A percentile compares a stretch with the other conserved stretches of the same genome.
These are phyloP conservation scores for Machimus rusticus DNA, from an alignment of 2,888 invertebrate species.

Conservation along the genomic window DNA sequence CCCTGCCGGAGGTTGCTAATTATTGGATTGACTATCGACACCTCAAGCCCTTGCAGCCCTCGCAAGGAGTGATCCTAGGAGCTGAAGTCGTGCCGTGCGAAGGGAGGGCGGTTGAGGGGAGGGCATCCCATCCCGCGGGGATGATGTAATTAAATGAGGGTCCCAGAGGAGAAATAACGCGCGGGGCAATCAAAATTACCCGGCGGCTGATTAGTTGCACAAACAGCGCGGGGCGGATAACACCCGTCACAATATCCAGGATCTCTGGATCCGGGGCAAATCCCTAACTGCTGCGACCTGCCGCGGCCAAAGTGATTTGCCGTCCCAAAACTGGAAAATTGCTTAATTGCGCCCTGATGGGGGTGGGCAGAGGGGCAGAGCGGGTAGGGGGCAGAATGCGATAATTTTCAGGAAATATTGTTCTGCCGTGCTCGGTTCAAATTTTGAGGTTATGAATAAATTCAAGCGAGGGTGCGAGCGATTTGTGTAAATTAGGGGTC, in stretches of 20 bases:
- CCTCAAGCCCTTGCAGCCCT: background rate
- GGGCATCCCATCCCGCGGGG: background rate
- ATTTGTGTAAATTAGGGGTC: constrained; percentile 33
- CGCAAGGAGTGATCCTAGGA: background rate
- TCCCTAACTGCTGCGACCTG: background rate
- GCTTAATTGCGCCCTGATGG: constrained; percentile 43
- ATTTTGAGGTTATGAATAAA: constrained; percentile 43
- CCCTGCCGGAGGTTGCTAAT: background rate
- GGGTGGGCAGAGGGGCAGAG: background rate
- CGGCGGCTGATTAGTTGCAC: constrained; percentile 45
- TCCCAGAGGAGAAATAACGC: constrained; percentile 36
- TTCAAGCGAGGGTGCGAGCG: constrained; percentile 28
- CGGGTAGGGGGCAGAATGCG: background rate
- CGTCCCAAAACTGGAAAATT: constrained; percentile 39
- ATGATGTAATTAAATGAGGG: constrained; percentile 44
- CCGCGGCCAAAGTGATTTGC: constrained; percentile 14
- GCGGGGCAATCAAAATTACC: constrained; percentile 45
- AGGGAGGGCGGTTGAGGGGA: background rate
- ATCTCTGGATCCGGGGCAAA: background rate
- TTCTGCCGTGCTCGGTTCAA: background rate
- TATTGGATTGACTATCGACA: constrained; percentile 31
- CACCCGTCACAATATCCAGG: constrained; percentile 23
- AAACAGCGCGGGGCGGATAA: constrained; percentile 37
- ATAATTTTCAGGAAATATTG: constrained; percentile 23
- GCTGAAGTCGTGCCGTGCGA: background rate